These are phyloP conservation scores for Coelopa pilipes DNA, from an alignment of 2,888 invertebrate species.

Conservation along the genomic window DNA sequence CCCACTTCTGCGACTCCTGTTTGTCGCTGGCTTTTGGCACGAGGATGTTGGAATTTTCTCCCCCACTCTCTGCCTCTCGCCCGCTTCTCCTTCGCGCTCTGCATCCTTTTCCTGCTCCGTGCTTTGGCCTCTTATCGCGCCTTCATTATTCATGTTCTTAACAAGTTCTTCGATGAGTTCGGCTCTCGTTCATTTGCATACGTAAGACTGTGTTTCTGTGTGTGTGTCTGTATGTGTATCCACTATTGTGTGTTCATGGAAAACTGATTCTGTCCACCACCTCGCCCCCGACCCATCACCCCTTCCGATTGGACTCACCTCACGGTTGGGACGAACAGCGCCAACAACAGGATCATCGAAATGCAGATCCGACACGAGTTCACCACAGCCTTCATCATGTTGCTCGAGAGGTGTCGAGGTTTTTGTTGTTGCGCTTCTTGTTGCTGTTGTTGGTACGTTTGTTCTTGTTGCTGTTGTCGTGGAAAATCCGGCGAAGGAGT, in stretches of 20 bases:
- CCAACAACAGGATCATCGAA: conserved; percentile 50
- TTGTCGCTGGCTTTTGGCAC: background rate
- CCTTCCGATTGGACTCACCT: conserved; percentile 40
- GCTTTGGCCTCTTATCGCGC: background rate
- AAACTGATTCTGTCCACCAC: background rate
- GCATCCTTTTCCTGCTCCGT: background rate
- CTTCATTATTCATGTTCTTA: conserved; percentile 7
- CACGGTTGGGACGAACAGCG: conserved; percentile 47
- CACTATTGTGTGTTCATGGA: background rate
- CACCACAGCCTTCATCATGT: conserved; percentile 49
- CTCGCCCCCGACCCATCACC: background rate
- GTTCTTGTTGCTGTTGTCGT: too few species aligned
- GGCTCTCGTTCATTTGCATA: conserved; percentile 2
- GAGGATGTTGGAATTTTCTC: too few species aligned
- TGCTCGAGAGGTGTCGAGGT: conserved; percentile 43
- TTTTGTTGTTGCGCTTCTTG: too few species aligned
- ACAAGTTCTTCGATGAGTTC: background rate
- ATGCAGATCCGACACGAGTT: conserved; percentile 51
- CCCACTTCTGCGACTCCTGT: background rate
- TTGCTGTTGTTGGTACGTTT: too few species aligned
- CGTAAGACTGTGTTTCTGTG: background rate
- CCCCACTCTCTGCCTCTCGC: too few species aligned
- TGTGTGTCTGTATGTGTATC: background rate
- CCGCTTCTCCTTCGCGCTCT: too few species aligned
- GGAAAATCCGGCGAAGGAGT: conserved; percentile 37